Conservation (phyloP, 2,888 invertebrate species). For the Drosophila gaucha region DNA sequence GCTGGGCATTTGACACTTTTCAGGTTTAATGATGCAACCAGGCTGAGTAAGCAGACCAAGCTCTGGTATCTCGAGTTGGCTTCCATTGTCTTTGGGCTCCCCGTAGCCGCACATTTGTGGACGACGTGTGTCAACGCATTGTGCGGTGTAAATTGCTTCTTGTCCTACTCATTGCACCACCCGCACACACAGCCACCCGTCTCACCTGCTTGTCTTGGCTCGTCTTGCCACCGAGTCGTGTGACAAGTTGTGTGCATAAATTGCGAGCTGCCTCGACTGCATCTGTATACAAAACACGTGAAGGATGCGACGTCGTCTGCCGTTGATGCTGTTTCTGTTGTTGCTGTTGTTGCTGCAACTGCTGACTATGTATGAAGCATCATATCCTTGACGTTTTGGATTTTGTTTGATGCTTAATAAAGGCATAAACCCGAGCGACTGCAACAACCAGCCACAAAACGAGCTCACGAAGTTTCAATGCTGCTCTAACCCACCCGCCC, state of each 20-base stretch:
- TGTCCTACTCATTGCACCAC: constrained; percentile 41
- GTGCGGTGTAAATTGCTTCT: constrained; percentile 77
- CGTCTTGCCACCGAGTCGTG: constrained; percentile 35
- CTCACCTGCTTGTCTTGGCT: constrained; percentile 9
- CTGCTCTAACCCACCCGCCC: not conserved
- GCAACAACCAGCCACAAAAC: constrained; percentile 26
- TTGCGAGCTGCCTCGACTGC: constrained; percentile 64
- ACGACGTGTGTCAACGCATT: constrained; percentile 79
- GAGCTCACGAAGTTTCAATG: constrained; percentile 60
- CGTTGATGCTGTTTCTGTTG: constrained; percentile 29
- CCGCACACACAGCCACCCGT: not conserved
- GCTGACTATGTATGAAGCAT: constrained; percentile 71
- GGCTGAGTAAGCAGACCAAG: constrained; percentile 25
- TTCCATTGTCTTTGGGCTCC: constrained; percentile 63
- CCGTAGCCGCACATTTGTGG: constrained; percentile 73
- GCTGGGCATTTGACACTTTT: constrained; percentile 74
- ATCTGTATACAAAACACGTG: constrained; percentile 75
- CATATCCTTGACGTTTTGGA: constrained; percentile 75
- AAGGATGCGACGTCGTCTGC: constrained; percentile 63
- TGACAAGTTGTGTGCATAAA: constrained; percentile 78
- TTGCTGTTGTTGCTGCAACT: constrained; percentile 48
- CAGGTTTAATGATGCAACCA: constrained; percentile 75
- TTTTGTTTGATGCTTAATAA: constrained; percentile 79
- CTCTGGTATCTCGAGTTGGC: constrained; percentile 38
- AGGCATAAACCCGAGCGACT: constrained; percentile 63